Conservation (phyloP, 2,797 vertebrate species). For the Chloroceryle inda region DNA sequence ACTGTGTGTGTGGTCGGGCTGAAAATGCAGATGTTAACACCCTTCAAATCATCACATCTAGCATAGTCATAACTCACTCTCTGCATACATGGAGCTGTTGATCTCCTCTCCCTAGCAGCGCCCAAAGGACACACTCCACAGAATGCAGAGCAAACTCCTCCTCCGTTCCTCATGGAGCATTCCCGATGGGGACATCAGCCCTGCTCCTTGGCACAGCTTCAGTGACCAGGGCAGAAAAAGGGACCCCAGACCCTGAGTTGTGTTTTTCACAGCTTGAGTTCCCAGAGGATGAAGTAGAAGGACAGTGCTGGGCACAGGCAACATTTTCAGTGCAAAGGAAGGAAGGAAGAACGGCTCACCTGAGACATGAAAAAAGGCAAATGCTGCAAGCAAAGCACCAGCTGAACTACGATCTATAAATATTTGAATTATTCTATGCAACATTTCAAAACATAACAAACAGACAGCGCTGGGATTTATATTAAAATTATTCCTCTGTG, state of each 20-base stretch:
- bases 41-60: neutral
- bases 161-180: neutral
- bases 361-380: constrained; percentile 56
- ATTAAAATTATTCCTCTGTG: constrained; percentile 39
- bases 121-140: neutral
- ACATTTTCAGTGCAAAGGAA: constrained; percentile 16
- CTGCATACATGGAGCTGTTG: neutral
- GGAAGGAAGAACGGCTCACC: constrained; percentile 1
- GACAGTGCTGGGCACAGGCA: neutral
- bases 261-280: neutral
- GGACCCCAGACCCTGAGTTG: neutral
- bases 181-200: neutral
- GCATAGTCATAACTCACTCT: neutral
- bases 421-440: constrained; percentile 54
- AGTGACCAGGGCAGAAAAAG: neutral
- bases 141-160: neutral
- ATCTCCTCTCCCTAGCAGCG: neutral
- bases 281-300: neutral
- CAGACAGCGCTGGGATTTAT: constrained; percentile 41
- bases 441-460: constrained; percentile 51
- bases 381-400: constrained; percentile 61
- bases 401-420: constrained; percentile 58
- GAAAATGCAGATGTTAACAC: neutral
- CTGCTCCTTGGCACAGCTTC: neutral
- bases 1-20: neutral